Conservation (phyloP, 2,113 vertebrate genomes). For the Rostratula benghalensis region DNA sequence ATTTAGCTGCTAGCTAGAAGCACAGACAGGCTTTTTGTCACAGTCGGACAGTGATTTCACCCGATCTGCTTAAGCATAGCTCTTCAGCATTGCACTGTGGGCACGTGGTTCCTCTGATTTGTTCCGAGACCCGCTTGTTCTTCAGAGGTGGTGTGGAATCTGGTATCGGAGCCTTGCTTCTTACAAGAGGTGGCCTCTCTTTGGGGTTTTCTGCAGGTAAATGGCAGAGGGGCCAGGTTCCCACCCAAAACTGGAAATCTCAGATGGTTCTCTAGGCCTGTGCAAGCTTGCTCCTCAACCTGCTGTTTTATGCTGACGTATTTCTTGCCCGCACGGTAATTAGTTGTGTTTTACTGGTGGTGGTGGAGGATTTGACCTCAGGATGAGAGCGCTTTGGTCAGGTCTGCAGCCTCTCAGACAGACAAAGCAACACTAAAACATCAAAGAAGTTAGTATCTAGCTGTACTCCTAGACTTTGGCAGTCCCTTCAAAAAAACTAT, state of each 20-base stretch:
- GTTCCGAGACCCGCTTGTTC: neutral
- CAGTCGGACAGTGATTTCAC: neutral
- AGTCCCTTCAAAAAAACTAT: neutral
- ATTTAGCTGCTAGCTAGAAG: neutral
- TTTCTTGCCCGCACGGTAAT: no score
- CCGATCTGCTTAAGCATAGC: neutral
- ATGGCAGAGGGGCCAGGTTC: neutral
- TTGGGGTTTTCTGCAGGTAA: neutral
- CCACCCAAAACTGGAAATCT: neutral
- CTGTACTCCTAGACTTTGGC: neutral
- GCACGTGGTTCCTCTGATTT: accelerated
- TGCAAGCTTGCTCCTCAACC: neutral
- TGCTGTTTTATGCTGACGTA: neutral
- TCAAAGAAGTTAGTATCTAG: neutral
- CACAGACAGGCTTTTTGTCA: neutral
- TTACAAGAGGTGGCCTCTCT: neutral
- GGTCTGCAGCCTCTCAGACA: neutral
- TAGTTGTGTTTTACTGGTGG: neutral
- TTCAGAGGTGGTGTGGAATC: neutral
- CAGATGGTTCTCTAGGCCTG: neutral
- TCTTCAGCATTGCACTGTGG: neutral
- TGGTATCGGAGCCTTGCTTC: neutral
- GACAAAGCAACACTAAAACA: neutral
- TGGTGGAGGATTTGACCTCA: neutral
- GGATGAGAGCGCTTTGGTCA: neutral